Percentiles rank a stretch among this genome's conserved stretches.
phyloP scores from a whole-genome alignment of 2,113 vertebrate genomes.

The Melanerpes aurifrons region DNA sequence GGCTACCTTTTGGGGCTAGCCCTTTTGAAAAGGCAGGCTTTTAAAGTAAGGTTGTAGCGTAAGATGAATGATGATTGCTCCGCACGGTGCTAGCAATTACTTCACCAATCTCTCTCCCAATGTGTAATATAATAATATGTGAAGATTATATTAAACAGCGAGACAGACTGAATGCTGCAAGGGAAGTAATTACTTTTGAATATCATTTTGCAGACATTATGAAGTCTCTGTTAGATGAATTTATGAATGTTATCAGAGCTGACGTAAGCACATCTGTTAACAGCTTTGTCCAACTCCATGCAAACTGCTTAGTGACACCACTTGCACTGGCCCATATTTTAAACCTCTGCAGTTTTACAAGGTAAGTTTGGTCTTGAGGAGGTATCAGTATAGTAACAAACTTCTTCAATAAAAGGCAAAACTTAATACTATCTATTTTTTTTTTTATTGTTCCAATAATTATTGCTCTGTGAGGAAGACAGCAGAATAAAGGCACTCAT shows the following conservation, averaged over 20 bases:
- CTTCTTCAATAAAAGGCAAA: background rate
- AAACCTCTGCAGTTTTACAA: background rate
- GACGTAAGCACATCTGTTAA: slow-evolving; percentile 17
- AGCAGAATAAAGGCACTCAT: slow-evolving; percentile 26
- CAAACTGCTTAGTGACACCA: background rate
- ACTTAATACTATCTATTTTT: background rate
- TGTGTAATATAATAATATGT: slow-evolving; percentile 23
- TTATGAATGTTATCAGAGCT: slow-evolving; percentile 33
- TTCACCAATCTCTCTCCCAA: slow-evolving; percentile 39
- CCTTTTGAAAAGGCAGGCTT: background rate
- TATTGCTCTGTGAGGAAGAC: slow-evolving; percentile 19
- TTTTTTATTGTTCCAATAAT: background rate
- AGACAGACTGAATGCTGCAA: slow-evolving; percentile 7
- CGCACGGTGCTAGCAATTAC: slow-evolving; percentile 23
- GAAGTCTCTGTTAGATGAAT: slow-evolving; percentile 39
- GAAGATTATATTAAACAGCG: slow-evolving; percentile 14
- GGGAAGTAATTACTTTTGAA: slow-evolving; percentile 18
- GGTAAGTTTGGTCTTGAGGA: background rate
- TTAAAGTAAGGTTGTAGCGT: slow-evolving; percentile 29
- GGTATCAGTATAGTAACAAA: background rate
- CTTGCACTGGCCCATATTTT: background rate
- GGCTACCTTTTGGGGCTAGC: background rate
- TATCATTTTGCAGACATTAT: slow-evolving; percentile 12
- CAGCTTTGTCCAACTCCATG: background rate
- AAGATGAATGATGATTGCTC: slow-evolving; percentile 15